Evolutionary conservation across 30 jellyfish, hydroid and myxozoan species (phyloP).

Genomic region (Pseudorhiza aurosa): DNA sequence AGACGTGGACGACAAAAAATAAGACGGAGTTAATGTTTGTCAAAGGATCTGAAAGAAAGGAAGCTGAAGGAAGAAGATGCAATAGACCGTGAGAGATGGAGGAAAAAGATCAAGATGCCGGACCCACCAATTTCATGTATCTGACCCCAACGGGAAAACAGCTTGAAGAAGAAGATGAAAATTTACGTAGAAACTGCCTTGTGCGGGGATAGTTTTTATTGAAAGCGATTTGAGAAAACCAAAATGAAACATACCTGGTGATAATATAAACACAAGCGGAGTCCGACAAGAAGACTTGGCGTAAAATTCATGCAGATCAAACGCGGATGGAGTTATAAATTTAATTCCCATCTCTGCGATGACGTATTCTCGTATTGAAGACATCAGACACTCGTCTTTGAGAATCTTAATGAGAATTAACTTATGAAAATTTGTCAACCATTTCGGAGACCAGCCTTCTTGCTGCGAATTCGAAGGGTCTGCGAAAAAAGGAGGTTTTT

Average conservation of each 20-base stretch:
- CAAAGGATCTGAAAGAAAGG: too few species aligned
- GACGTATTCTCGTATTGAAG: slow-evolving; percentile 56
- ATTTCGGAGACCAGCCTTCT: slow-evolving; percentile 58
- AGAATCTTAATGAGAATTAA: slow-evolving; percentile 61
- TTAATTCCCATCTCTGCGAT: slow-evolving; percentile 53
- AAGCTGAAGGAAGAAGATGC: too few species aligned
- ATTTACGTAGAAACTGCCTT: too few species aligned
- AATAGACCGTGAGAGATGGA: too few species aligned
- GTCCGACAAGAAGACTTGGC: slow-evolving; percentile 77
- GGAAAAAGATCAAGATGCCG: too few species aligned
- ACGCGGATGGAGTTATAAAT: slow-evolving; percentile 77
- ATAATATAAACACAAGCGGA: slow-evolving; percentile 73
- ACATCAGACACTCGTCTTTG: slow-evolving; percentile 59
- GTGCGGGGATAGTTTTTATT: too few species aligned
- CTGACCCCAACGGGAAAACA: too few species aligned
- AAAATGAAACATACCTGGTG: slow-evolving; percentile 85
- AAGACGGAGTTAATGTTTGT: too few species aligned
- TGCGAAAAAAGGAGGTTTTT: neutral
- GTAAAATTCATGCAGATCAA: slow-evolving; percentile 80
- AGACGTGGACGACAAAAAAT: too few species aligned
- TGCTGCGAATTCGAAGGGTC: neutral
- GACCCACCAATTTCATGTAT: too few species aligned
- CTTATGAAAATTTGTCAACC: slow-evolving; percentile 58
- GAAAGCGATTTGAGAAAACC: too few species aligned
- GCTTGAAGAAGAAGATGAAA: too few species aligned